Percentiles rank a stretch among this genome's conserved stretches.
Evolutionary conservation across 2,797 vertebrate genomes (phyloP).

Genomic region (Adrianichthys oophorus): DNA sequence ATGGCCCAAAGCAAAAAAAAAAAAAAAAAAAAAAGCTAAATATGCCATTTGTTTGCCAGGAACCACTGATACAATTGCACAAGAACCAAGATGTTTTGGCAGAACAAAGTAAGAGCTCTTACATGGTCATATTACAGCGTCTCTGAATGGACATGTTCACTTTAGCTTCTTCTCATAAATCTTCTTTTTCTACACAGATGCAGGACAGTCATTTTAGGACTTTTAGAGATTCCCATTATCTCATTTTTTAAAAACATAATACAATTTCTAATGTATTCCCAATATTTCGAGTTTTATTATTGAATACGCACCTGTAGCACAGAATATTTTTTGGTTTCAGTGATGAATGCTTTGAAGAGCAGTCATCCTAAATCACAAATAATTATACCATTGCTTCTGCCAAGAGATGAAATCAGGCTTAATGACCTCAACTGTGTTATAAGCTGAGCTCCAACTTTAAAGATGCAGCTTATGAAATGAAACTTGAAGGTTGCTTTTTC

Average conservation of each 20-base stretch:
- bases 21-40: conserved; percentile 16
- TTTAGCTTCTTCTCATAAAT: conserved; percentile 9
- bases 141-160: conserved; percentile 2
- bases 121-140: conserved; percentile 12
- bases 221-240: conserved; percentile 2
- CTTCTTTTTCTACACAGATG: conserved; percentile 7
- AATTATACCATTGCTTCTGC: no score
- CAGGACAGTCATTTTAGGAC: background rate
- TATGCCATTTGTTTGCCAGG: background rate
- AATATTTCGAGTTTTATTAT: conserved; percentile 2
- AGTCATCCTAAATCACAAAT: no score
- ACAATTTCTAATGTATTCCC: conserved; percentile 2
- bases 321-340: no score
- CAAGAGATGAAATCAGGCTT: no score
- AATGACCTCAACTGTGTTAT: background rate
- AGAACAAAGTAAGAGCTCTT: conserved; percentile 4
- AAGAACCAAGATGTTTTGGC: conserved; percentile 1
- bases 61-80: conserved; percentile 16
- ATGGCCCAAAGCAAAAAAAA: conserved; percentile 11
- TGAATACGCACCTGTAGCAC: no score
- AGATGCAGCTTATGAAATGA: conserved; percentile 45
- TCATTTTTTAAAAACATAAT: conserved; percentile 1
- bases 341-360: no score
- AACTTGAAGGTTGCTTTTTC: conserved; percentile 27
- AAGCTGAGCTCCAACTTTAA: conserved; percentile 49